phyloP scores from a whole-genome alignment of 2,797 vertebrate species.

The Acridotheres tristis region DNA sequence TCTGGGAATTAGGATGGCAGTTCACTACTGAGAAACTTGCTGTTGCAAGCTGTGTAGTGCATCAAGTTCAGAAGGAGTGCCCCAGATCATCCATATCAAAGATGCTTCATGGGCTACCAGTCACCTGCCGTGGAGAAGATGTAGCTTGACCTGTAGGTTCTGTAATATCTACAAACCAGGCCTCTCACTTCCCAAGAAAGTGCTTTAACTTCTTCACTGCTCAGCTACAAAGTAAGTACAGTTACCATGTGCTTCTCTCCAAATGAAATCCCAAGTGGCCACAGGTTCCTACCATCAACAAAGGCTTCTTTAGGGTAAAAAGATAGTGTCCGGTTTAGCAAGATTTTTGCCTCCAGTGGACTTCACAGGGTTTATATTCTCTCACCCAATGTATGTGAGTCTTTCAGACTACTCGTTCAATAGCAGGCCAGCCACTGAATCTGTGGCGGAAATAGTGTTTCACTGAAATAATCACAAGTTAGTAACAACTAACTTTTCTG shows the following conservation, averaged over 20 bases:
- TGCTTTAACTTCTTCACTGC: not conserved
- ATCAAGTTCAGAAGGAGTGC: not conserved
- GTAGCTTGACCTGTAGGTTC: not conserved
- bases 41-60: not conserved
- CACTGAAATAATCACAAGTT: not conserved
- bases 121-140: not conserved
- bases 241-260: not conserved
- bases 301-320: not conserved
- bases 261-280: not conserved
- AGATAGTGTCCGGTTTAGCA: not conserved
- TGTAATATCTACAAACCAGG: not conserved
- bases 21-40: not conserved
- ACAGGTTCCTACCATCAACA: not conserved
- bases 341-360: not conserved
- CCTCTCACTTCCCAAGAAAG: not conserved
- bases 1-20: not conserved
- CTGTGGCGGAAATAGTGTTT: not conserved
- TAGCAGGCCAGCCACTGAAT: not conserved
- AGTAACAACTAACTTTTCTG: not conserved
- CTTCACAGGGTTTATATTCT: not conserved
- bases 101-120: not conserved
- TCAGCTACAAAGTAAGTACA: not conserved
- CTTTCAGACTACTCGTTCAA: not conserved
- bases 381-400: not conserved
- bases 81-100: not conserved